Percentiles rank a stretch among this genome's conserved stretches.
These are phyloP conservation scores for Oryzaephilus surinamensis DNA, from an alignment of 1,140 invertebrate species.

Conservation along the genomic window DNA sequence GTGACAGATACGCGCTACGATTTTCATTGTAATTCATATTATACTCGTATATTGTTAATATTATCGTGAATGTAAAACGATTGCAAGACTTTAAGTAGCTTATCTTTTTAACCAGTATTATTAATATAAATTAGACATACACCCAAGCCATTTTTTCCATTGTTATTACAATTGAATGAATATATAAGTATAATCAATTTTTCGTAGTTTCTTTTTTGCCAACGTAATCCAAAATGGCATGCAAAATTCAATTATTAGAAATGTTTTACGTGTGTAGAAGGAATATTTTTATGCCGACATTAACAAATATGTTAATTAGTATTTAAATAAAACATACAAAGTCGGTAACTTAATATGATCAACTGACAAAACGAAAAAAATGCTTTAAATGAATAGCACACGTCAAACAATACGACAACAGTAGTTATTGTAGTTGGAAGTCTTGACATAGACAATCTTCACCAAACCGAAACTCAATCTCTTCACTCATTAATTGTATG, in stretches of 20 bases:
- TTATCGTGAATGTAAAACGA: constrained; percentile 7
- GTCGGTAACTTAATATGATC: constrained; percentile 2
- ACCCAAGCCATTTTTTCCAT: constrained; percentile 6
- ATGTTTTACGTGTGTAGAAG: neutral
- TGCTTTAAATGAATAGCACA: constrained; percentile 12
- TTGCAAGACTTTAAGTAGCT: constrained; percentile 9
- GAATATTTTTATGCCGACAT: neutral
- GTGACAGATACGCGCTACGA: constrained; percentile 6
- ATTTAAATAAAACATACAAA: neutral
- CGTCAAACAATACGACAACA: constrained; percentile 5
- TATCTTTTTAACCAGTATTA: constrained; percentile 10
- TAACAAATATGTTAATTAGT: neutral
- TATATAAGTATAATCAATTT: constrained; percentile 5
- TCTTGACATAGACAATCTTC: constrained; percentile 12
- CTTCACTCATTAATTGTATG: constrained; percentile 22
- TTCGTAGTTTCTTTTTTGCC: constrained; percentile 8
- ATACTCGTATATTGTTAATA: no score
- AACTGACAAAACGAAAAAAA: constrained; percentile 7
- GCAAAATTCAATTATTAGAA: constrained; percentile 5
- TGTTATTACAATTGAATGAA: constrained; percentile 9
- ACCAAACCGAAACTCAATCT: constrained; percentile 20
- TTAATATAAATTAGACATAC: constrained; percentile 11
- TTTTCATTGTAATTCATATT: constrained; percentile 11
- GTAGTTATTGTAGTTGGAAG: no score
- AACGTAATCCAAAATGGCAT: constrained; percentile 9